phyloP scores from a whole-genome alignment of 2,113 vertebrate species.

The Euleptes europaea region DNA sequence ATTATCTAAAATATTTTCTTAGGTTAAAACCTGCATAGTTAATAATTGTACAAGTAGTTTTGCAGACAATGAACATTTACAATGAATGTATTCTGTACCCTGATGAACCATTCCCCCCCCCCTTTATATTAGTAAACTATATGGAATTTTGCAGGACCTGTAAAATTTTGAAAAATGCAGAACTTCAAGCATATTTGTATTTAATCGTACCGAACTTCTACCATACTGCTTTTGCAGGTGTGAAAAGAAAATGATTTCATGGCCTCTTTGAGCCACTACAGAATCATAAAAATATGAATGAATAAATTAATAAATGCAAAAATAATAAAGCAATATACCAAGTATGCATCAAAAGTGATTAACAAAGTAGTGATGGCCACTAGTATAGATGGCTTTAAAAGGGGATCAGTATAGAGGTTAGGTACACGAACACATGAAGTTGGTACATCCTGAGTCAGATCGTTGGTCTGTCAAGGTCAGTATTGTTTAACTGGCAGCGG shows the following conservation, averaged over 20 bases:
- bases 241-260: too few species aligned
- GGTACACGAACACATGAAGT: too few species aligned
- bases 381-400: too few species aligned
- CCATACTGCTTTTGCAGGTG: neutral
- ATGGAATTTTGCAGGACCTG: neutral
- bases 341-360: neutral
- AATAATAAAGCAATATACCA: neutral
- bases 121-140: neutral
- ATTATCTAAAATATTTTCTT: neutral
- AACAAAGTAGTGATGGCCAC: neutral
- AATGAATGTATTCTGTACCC: neutral
- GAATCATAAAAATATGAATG: too few species aligned
- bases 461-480: too few species aligned
- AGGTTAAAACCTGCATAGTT: neutral
- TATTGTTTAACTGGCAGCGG: too few species aligned
- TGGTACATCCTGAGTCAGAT: too few species aligned
- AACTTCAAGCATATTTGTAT: neutral
- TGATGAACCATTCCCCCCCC: neutral
- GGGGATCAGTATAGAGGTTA: too few species aligned
- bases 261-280: too few species aligned
- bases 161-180: too few species aligned
- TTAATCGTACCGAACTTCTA: neutral
- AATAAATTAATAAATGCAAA: too few species aligned
- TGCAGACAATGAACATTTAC: neutral
- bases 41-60: conserved; percentile 21